These are phyloP conservation scores for Pinctada fucata DNA, from an alignment of 2,888 invertebrate species.

Conservation along the genomic window DNA sequence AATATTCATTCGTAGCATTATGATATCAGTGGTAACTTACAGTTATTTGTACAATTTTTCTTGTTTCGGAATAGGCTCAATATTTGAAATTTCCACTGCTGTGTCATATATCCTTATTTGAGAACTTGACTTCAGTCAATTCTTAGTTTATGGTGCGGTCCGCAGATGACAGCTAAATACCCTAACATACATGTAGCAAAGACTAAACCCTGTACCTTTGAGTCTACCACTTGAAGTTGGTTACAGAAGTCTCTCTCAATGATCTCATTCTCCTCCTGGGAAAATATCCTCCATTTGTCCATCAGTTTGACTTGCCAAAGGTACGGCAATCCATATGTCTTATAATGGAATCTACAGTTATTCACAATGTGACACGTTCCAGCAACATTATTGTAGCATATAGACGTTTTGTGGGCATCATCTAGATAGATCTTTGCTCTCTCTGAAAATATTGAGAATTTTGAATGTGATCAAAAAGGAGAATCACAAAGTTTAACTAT, in stretches of 20 bases:
- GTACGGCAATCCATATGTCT: constrained; percentile 22
- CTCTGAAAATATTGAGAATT: too few species aligned
- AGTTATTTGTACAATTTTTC: too few species aligned
- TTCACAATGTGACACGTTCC: not conserved
- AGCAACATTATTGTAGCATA: not conserved
- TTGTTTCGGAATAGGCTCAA: too few species aligned
- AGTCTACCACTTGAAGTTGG: not conserved
- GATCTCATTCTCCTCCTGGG: constrained; percentile 17
- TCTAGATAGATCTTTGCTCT: not conserved
- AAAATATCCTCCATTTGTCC: constrained; percentile 28
- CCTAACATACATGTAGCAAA: not conserved
- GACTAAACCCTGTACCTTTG: not conserved
- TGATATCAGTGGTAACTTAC: too few species aligned
- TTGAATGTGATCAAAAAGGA: too few species aligned
- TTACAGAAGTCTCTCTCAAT: constrained; percentile 22
- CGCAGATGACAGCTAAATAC: not conserved
- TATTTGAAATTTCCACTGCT: too few species aligned
- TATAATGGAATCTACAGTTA: not conserved
- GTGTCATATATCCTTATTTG: too few species aligned
- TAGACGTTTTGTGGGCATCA: not conserved
- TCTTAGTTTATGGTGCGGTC: too few species aligned
- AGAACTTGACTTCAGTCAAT: too few species aligned
- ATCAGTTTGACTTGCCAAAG: constrained; percentile 31
- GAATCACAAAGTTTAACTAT: too few species aligned
- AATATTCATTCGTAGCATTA: too few species aligned